Evolutionary conservation across 2,797 vertebrate genomes (phyloP), one percentile per base, ranked within the genome.

Genomic region (Hoplostethus mediterraneus): DNA sequence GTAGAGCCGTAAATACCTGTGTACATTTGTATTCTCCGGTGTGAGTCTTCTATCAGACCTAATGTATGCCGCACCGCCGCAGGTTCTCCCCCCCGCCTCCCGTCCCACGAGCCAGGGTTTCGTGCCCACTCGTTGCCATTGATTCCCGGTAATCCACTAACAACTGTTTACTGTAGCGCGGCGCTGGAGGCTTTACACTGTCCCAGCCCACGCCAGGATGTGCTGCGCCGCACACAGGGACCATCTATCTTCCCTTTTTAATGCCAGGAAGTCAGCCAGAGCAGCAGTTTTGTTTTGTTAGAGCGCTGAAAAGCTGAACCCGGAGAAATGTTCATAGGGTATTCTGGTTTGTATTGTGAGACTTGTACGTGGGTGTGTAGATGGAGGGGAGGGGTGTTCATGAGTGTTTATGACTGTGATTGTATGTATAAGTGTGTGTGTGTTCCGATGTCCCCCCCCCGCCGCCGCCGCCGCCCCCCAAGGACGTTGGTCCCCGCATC

Each of bases 121-220:
- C 77, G 79, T 82, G 65, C 77, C 83, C 77, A 74, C 84, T 87
- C 62, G 7, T 65, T 79, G 62, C 73, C 75, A 87, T 85, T 85
- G 87, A 90, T 85, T 89, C 76, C 45, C 58, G 45, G 71, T 89
- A 88, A 89, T 87, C 79, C 75, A 83, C 84, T 82, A 88, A 90
- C 84, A 78, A 77, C 77, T 84, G 84, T 90, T 90, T 76, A 72
- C 76, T 80, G 78, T 77, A 48, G 82, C 51, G n/a, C 56, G 75
- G 71, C 5, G 51, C 83, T 71, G 67, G 54, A 76, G 83, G 86
- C 79, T 82, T 83, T 75, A 28, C 48, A 75, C 58, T 54, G 65
- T 76, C 71, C 78, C 73, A 66, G 71, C 83, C 82, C 81, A 86
- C 72, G 62, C 77, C 76, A 77, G 64, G 60, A 73, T 74, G 59